Base-by-base conservation (phyloP, 2,888 invertebrate genomes). In the Siphlonurus alternatus region DNA sequence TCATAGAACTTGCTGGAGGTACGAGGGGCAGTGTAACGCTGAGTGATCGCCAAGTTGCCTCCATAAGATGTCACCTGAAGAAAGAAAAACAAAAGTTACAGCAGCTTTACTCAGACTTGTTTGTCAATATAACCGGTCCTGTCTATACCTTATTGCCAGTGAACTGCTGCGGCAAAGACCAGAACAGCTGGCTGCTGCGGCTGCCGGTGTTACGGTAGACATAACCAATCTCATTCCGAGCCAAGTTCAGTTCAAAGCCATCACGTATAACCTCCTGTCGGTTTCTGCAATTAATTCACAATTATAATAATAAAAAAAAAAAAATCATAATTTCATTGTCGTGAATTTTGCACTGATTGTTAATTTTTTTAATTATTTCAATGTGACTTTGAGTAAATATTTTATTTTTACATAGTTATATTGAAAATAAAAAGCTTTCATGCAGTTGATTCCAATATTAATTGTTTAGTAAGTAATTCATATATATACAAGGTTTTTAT, bases 21-120 rank as follows among this genome's bases (percentile, higher is more conserved):
- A 3, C 79, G 75, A 63, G 76, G 73, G 0, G 84, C 82, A 2
- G 81, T 79, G 70, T 86, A 90, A 65, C 81, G 80, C 70, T 93
- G 85, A 0, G 85, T 86, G 66, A 93, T 83, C 19, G 84, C 83
- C 2, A 96, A 74, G 63, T 80, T 80, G 0, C 95, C 95, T 0
- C 94, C 94, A 73, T 95, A 96, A 0, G 95, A 93, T 65, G 87
- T 81, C 5, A 95, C 80, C 77, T 89, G 69, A 69, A 69, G 66
- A 66, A 74, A 23, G 69, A 63, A 0, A 18, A 65, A 53, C 15
- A 60, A 23, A 2, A 62, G n/a, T 54, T 10, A 61, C 7, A 61
- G 2, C 7, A 64, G 23, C 2, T 25, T 1, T 22, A 59, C n/a
- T 15, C 23, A 64, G 23, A 22, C 25, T 22, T 25, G 2, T 51